A percentile compares a stretch with the other conserved stretches of the same genome.
These are phyloP conservation scores for Hydriomena furcata DNA, from an alignment of 2,888 invertebrate genomes.

Conservation along the genomic window DNA sequence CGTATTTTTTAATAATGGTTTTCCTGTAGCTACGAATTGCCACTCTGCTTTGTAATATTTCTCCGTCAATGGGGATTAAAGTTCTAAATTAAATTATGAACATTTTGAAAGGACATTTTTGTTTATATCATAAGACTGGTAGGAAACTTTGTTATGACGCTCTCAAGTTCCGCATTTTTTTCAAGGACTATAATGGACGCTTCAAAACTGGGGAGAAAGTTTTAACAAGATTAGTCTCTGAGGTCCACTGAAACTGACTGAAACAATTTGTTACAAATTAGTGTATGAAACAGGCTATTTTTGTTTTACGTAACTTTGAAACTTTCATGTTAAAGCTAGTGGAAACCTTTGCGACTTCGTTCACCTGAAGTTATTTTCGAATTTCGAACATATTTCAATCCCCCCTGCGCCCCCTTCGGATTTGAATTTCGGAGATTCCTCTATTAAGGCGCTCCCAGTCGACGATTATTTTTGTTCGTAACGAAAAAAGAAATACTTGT, in stretches of 20 bases:
- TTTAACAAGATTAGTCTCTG: conserved; percentile 49
- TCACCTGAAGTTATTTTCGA: too few species aligned
- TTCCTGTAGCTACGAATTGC: too few species aligned
- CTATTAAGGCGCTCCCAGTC: too few species aligned
- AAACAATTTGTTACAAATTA: conserved; percentile 53
- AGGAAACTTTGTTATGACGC: conserved; percentile 20
- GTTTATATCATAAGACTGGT: conserved; percentile 6
- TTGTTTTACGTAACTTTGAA: conserved; percentile 18
- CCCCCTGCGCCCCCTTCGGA: too few species aligned
- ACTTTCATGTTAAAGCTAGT: conserved; percentile 4
- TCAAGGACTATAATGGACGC: conserved; percentile 30
- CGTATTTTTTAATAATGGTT: too few species aligned
- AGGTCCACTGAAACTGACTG: conserved; percentile 44
- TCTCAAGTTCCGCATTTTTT: conserved; percentile 28
- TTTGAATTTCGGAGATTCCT: too few species aligned
- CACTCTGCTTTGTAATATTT: too few species aligned
- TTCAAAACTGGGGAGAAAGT: conserved; percentile 35
- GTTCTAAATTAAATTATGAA: not conserved
- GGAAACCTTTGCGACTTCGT: not conserved
- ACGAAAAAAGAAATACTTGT: too few species aligned
- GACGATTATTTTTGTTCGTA: too few species aligned
- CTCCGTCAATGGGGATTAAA: too few species aligned
- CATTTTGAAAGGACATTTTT: conserved; percentile 4
- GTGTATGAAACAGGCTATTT: conserved; percentile 39
- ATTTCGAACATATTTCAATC: too few species aligned